Evolutionary conservation across 2,888 invertebrate species (phyloP).

Genomic region (Diplazon laetatorius): DNA sequence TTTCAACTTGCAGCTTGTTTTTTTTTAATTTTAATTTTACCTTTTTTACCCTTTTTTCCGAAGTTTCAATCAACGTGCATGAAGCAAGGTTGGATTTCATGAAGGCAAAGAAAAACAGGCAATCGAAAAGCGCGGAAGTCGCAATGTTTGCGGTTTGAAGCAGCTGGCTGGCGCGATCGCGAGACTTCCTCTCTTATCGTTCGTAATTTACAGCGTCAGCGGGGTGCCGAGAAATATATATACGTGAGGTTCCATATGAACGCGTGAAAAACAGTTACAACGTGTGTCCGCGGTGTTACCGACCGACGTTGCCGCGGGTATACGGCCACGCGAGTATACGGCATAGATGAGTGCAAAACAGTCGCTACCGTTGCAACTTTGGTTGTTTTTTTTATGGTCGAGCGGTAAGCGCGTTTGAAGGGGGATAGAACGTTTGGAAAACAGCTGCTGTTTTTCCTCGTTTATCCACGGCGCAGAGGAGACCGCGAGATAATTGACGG

Average conservation of each 20-base stretch:
- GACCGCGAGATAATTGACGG: neutral
- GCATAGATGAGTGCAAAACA: constrained; percentile 50
- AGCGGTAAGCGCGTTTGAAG: constrained; percentile 11
- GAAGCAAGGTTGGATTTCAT: neutral
- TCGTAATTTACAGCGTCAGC: constrained; percentile 15
- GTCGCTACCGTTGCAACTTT: constrained; percentile 55
- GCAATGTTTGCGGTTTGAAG: constrained; percentile 2
- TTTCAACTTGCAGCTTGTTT: no score
- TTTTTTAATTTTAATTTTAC: no score
- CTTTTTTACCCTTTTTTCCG: neutral
- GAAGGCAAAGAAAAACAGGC: neutral
- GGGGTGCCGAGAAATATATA: neutral
- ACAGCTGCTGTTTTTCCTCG: constrained; percentile 15
- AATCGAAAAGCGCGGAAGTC: constrained; percentile 34
- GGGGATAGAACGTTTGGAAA: neutral
- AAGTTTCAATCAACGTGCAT: neutral
- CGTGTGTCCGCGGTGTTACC: neutral
- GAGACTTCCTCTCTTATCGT: neutral
- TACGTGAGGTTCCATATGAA: constrained; percentile 15
- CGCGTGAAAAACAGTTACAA: constrained; percentile 17
- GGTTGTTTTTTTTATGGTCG: constrained; percentile 38
- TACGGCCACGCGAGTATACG: neutral
- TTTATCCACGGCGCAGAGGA: neutral
- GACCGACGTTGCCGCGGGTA: neutral
- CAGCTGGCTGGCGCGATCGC: constrained; percentile 20